These are phyloP conservation scores for Protophormia terraenovae DNA, from an alignment of 2,888 invertebrate species.

Conservation along the genomic window DNA sequence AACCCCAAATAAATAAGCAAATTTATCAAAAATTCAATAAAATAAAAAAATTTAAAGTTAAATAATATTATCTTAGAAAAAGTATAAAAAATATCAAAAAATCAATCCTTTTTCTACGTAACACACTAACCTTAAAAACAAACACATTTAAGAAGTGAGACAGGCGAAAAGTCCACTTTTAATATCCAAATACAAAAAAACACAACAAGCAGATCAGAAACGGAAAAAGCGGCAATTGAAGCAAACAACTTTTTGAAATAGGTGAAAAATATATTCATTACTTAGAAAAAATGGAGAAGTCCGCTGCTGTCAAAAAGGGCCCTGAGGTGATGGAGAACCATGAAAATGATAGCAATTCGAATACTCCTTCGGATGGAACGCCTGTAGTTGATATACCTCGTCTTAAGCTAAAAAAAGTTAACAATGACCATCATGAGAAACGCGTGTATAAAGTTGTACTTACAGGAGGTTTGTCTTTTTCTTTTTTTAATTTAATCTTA, in stretches of 20 bases:
- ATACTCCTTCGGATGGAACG: not conserved
- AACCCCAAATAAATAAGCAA: not conserved
- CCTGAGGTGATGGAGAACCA: not conserved
- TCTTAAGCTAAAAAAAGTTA: constrained; percentile 44
- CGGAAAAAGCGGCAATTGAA: not conserved
- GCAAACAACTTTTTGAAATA: not conserved
- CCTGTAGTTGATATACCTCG: constrained; percentile 20
- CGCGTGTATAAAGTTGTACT: constrained; percentile 70
- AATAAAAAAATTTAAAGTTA: not conserved
- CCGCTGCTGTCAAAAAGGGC: not conserved
- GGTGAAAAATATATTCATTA: not conserved
- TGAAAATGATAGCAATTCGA: constrained; percentile 1
- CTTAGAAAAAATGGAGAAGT: not conserved
- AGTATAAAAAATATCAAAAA: constrained; percentile 19
- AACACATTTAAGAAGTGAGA: constrained; percentile 2
- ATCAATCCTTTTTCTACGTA: constrained; percentile 46
- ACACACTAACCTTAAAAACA: constrained; percentile 58
- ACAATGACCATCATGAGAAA: constrained; percentile 54
- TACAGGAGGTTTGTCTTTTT: constrained; percentile 69
- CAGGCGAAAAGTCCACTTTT: not conserved
- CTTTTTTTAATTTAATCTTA: not conserved
- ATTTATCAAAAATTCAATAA: not conserved
- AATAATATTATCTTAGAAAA: no score
- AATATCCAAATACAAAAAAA: not conserved
- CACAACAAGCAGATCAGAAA: constrained; percentile 3